Evolutionary conservation across 2,797 vertebrate genomes (phyloP).

Genomic region (Gobionotothen gibberifrons): DNA sequence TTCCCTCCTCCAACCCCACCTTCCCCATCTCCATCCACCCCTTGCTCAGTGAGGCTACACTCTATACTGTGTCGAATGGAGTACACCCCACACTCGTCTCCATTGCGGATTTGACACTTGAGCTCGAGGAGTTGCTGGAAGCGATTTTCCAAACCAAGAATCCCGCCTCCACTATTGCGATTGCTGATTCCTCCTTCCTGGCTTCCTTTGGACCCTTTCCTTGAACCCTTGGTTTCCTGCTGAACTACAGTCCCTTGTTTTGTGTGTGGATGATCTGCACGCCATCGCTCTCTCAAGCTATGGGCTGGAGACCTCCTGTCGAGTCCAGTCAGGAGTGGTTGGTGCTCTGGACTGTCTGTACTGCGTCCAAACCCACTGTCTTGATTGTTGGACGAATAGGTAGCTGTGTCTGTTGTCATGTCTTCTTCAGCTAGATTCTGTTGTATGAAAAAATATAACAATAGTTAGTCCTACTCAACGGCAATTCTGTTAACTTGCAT

Average conservation of each 20-base stretch:
- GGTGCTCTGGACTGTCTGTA: slow-evolving; percentile 91
- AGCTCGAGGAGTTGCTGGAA: slow-evolving; percentile 94
- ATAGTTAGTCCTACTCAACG: slow-evolving; percentile 2
- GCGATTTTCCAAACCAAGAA: slow-evolving; percentile 83
- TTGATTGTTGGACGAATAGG: slow-evolving; percentile 92
- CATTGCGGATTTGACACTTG: slow-evolving; percentile 94
- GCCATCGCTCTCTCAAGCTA: slow-evolving; percentile 77
- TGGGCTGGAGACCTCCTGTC: slow-evolving; percentile 74
- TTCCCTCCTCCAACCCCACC: slow-evolving; percentile 77
- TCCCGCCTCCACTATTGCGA: slow-evolving; percentile 70
- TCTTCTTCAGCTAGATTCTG: slow-evolving; percentile 89
- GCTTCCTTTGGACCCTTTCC: slow-evolving; percentile 57
- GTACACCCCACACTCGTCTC: slow-evolving; percentile 92
- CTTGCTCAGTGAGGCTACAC: slow-evolving; percentile 87
- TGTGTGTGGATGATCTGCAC: slow-evolving; percentile 73
- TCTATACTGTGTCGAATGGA: slow-evolving; percentile 94
- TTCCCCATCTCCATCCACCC: slow-evolving; percentile 77
- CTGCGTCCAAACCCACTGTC: slow-evolving; percentile 92
- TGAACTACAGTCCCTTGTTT: slow-evolving; percentile 34
- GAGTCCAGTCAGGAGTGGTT: slow-evolving; percentile 81
- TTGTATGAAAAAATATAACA: slow-evolving; percentile 5
- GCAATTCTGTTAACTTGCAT: not conserved
- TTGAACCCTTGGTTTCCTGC: slow-evolving; percentile 55
- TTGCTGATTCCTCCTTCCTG: slow-evolving; percentile 61
- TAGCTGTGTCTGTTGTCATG: slow-evolving; percentile 92